Conservation (phyloP, 2,113 vertebrate species). For the Megaptera novaeangliae region DNA sequence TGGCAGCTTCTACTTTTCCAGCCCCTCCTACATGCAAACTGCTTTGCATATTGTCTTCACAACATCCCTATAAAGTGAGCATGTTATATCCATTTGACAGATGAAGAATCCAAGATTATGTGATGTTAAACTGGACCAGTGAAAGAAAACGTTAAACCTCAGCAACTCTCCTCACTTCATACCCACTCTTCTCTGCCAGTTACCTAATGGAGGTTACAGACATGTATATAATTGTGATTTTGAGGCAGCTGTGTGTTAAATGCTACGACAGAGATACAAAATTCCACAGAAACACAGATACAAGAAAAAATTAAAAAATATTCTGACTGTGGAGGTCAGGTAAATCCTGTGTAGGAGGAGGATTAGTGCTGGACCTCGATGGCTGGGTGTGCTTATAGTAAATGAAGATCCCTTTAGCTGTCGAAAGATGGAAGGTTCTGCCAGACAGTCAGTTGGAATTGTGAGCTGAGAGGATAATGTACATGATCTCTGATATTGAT, state of each 20-base stretch:
- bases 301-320: background rate
- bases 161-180: background rate
- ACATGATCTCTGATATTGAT: background rate
- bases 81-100: background rate
- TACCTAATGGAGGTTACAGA: background rate
- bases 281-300: background rate
- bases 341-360: background rate
- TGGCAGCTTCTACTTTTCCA: background rate
- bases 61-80: background rate
- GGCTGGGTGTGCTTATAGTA: background rate
- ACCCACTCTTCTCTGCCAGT: background rate
- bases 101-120: background rate
- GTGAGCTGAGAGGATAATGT: background rate
- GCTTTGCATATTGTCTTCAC: background rate
- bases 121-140: background rate
- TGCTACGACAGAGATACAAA: background rate
- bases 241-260: background rate
- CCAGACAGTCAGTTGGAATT: background rate
- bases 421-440: background rate
- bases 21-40: background rate
- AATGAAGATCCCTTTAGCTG: background rate
- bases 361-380: background rate
- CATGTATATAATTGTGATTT: background rate
- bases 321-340: background rate
- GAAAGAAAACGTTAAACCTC: background rate